Evolutionary conservation across 2,888 invertebrate species (phyloP), one percentile per base, ranked within the genome.

Genomic region (Apodemia hepburni): DNA sequence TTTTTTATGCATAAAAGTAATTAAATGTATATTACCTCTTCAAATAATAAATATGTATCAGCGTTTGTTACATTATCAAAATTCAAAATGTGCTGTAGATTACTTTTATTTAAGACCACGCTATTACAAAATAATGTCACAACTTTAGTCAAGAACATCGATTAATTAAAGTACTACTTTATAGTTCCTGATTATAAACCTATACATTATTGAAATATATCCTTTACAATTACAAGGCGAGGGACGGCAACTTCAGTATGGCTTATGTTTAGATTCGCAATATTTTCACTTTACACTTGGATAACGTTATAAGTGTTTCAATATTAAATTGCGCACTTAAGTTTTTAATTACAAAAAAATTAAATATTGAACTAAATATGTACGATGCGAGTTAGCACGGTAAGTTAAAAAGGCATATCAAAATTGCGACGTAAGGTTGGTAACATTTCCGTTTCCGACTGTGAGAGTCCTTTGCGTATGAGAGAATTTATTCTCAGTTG

Each of bases 381-480:
- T 78, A 77, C 76, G 74, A 60, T 74, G 78, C 78, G 78, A 75
- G 79, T 79, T 80, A 82, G 80, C 78, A 73, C 81, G 81, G 76
- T 75, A 80, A 84, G 81, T 86, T 88, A 84, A 91, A 89, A 85
- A 82, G 82, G 85, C 89, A 82, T 91, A 82, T 84, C 77, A 79
- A 77, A 87, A 91, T 89, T 90, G 89, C 90, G 90, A 89, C 81
- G 87, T 86, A 84, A 86, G 87, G 84, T 72, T 84, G 79, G 82
- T 75, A 85, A 83, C 83, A 85, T 87, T 87, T 81, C 81, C 81
- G 84, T 82, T 77, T 75, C 74, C 78, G 77, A 76, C 72, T 75
- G 75, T 81, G 79, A 87, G 88, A 80, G 89, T 85, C 79, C 84
- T 87, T 57, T 80, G 77, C 80, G 77, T 75, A 78, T 75, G 84